Evolutionary conservation across 2,888 invertebrate genomes (phyloP).

Genomic region (Rhaphigaster nebulosa): DNA sequence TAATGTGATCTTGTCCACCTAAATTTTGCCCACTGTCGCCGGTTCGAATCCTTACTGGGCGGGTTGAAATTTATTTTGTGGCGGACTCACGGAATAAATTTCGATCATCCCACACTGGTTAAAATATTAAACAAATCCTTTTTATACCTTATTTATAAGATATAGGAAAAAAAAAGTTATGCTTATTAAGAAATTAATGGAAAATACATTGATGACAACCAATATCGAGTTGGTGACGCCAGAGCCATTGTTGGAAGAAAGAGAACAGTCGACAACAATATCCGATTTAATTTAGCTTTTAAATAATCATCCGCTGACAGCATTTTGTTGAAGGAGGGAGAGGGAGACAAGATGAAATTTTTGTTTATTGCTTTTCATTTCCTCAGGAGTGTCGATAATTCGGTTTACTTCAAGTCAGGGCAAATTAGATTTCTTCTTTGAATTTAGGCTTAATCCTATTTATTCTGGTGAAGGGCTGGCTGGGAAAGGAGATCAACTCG

Average conservation of each 20-base stretch:
- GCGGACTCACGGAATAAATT: no score
- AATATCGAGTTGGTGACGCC: neutral
- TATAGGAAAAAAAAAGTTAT: neutral
- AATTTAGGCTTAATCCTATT: constrained; percentile 45
- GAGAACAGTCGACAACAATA: neutral
- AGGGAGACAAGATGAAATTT: constrained; percentile 5
- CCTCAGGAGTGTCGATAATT: constrained; percentile 38
- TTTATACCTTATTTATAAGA: no score
- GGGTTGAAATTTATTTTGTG: no score
- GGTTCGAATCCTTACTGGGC: no score
- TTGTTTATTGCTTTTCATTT: constrained; percentile 48
- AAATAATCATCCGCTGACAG: neutral
- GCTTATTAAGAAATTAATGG: neutral
- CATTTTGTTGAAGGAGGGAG: neutral
- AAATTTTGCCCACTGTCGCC: no score
- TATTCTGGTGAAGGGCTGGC: neutral
- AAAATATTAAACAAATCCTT: no score
- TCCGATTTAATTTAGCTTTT: constrained; percentile 20
- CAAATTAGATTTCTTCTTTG: constrained; percentile 48
- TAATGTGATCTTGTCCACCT: no score
- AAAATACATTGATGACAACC: neutral
- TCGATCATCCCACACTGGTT: no score
- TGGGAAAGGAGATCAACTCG: constrained; percentile 23
- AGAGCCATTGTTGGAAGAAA: neutral
- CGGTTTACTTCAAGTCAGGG: constrained; percentile 44